Percentiles rank a stretch among this genome's conserved stretches.
Evolutionary conservation across 2,113 vertebrate genomes (phyloP).

Genomic region (Bos taurus): DNA sequence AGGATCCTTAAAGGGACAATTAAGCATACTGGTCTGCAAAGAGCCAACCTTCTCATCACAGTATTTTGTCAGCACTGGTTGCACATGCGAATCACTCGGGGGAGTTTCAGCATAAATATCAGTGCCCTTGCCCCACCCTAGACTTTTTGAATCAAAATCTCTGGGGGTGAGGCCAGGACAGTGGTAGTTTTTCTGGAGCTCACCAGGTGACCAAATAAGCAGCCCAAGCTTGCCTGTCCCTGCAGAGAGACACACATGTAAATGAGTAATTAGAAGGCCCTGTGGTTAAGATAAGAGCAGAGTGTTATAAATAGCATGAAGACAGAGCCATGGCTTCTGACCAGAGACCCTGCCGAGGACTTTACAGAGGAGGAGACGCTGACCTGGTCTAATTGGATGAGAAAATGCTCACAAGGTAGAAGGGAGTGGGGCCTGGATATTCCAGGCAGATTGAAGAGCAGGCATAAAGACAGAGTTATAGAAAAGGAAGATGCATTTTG

Average conservation of each 20-base stretch:
- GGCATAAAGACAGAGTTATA: slow-evolving; percentile 13
- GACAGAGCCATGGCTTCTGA: background rate
- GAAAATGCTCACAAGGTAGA: background rate
- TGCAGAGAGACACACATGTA: background rate
- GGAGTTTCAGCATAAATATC: background rate
- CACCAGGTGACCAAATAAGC: background rate
- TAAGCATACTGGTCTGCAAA: background rate
- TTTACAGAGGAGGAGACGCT: background rate
- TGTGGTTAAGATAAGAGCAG: background rate
- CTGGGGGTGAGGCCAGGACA: background rate
- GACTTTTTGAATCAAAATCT: background rate
- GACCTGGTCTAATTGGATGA: slow-evolving; percentile 28
- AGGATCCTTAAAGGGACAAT: background rate
- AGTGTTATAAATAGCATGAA: slow-evolving; percentile 10
- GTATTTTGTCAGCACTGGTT: background rate
- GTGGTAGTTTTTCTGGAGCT: background rate
- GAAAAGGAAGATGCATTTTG: background rate
- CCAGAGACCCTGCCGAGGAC: background rate
- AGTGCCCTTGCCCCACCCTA: background rate
- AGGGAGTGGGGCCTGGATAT: background rate
- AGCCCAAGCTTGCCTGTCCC: background rate
- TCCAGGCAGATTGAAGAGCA: background rate
- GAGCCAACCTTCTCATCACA: background rate
- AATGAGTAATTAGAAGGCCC: slow-evolving; percentile 1
- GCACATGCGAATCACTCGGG: background rate